Percentiles rank a stretch among this genome's conserved stretches.
These are phyloP conservation scores for Heterocephalus glaber DNA, from an alignment of 2,113 vertebrate species.

Conservation along the genomic window DNA sequence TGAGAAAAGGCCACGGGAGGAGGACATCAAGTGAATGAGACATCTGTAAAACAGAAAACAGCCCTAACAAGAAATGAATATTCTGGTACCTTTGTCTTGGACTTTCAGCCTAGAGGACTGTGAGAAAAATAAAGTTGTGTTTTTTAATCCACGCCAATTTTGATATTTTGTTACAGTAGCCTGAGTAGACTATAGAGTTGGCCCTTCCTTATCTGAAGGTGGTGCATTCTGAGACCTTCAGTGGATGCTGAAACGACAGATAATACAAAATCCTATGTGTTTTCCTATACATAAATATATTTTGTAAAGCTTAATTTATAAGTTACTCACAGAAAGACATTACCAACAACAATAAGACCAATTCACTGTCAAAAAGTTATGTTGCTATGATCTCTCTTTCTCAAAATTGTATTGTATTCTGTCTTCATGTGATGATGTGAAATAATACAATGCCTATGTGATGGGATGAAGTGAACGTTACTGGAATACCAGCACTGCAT, in stretches of 20 bases:
- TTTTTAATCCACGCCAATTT: not conserved
- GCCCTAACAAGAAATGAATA: not conserved
- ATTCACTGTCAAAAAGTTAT: not conserved
- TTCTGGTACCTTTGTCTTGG: not conserved
- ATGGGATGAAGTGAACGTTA: not conserved
- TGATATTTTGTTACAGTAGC: not conserved
- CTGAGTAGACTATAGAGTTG: not conserved
- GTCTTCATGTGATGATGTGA: not conserved
- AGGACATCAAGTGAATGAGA: not conserved
- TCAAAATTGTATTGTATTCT: not conserved
- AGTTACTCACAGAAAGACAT: not conserved
- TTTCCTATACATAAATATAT: not conserved
- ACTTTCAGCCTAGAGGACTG: not conserved
- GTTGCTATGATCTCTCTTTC: not conserved
- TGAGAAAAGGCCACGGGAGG: not conserved
- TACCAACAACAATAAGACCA: not conserved
- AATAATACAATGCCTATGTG: not conserved
- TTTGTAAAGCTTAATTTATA: not conserved
- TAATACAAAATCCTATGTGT: not conserved
- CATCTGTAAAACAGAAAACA: not conserved
- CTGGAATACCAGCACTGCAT: not conserved
- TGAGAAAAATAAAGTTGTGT: not conserved
- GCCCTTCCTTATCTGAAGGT: not conserved
- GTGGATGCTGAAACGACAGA: not conserved
- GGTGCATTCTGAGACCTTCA: not conserved